Evolutionary conservation across 2,888 invertebrate species (phyloP).

Genomic region (Phania funesta): DNA sequence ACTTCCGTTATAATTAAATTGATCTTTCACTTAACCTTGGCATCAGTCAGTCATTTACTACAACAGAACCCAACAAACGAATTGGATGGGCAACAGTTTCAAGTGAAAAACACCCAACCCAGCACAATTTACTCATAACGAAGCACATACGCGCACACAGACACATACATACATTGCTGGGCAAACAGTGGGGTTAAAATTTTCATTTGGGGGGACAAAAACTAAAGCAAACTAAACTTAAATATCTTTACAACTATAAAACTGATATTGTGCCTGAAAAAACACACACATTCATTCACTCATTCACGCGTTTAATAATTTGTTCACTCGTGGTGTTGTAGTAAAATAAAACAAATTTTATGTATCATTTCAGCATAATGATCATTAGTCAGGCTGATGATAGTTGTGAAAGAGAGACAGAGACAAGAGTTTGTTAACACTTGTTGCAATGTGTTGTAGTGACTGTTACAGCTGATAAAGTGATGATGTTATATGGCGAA

Average conservation of each 20-base stretch:
- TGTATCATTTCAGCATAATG: constrained; percentile 49
- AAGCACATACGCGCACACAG: neutral
- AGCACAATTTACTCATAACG: constrained; percentile 31
- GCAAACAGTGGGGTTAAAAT: constrained; percentile 36
- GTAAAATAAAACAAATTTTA: constrained; percentile 42
- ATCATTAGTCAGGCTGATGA: constrained; percentile 19
- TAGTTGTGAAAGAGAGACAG: neutral
- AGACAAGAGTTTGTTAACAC: constrained; percentile 27
- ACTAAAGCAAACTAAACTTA: constrained; percentile 2
- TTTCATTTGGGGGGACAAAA: neutral
- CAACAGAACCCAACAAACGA: constrained; percentile 24
- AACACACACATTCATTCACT: neutral
- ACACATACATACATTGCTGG: constrained; percentile 14
- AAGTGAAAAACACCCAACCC: constrained; percentile 29
- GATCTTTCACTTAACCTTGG: constrained; percentile 69
- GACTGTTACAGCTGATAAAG: constrained; percentile 38
- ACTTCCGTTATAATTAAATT: constrained; percentile 69
- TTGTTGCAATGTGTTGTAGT: constrained; percentile 42
- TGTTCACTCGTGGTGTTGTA: constrained; percentile 5
- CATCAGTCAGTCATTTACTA: constrained; percentile 64
- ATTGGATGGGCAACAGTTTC: neutral
- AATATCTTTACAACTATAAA: constrained; percentile 5
- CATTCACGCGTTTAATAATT: neutral
- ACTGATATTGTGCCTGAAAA: neutral
- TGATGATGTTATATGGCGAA: constrained; percentile 46